Evolutionary conservation across 1,140 invertebrate genomes (phyloP), one percentile per base, ranked within the genome.

Genomic region (Brachionus manjavacas): DNA sequence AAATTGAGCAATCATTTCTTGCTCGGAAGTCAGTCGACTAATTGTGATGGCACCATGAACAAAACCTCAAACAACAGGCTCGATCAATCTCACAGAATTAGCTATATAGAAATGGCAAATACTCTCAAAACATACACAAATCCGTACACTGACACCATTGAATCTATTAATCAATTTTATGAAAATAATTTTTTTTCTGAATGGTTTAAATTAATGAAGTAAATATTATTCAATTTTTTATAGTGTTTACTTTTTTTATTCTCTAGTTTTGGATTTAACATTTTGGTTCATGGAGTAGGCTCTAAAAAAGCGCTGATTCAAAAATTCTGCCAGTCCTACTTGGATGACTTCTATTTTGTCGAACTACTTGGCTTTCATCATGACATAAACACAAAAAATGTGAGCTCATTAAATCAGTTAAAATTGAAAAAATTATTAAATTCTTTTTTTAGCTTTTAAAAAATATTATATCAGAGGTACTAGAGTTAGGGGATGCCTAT

Each of bases 221-320:
- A 39, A 52, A 9, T 16, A 31, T 23, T 23, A 41, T 80, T 28
- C 7, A 60, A 55, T 64, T 64, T 55, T 64, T 16, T 28, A 31
- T 20, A 12, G 0, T 28, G 28, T 55, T 12, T 7, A 11, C 6
- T 23, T 52, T 55, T 28, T 52, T 64, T 39, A 84, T 46, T 12
- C 14, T 35, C 4, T 12, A 95, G 94, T 87, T 93, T 96, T 92
- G 94, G 94, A 39, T 96, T 94, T 87, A 97, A 93, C 87, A 89
- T 97, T 39, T 88, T 97, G 41, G 88, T 96, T 0, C 94, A 96
- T 90, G 95, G 95, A 0, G 88, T 96, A 72, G 96, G 96, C 7
- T 97, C 95, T 0, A 98, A 98, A 88, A 91, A 92, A 46, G 90
- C 91, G 46, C 87, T 97, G 4, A 88, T 97, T 28, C 92, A 94